Conservation (phyloP, 2,113 vertebrate genomes). For the Mus pahari region DNA sequence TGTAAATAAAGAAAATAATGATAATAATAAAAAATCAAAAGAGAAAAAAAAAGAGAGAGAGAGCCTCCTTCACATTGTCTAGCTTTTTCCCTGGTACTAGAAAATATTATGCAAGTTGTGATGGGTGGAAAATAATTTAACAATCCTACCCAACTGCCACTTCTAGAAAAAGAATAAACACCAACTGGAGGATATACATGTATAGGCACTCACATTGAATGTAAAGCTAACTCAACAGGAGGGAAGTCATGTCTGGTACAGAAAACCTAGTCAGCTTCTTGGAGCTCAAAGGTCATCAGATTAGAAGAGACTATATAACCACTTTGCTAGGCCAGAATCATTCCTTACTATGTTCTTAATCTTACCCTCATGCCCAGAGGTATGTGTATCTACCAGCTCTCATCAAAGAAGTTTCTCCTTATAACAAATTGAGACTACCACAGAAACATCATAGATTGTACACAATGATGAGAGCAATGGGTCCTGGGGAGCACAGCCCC, state of each 20-base stretch:
- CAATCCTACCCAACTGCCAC: background rate
- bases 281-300: background rate
- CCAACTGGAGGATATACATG: too few relatives aligned
- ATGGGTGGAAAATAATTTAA: background rate
- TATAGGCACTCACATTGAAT: background rate
- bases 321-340: background rate
- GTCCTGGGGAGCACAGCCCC: background rate
- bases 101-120: background rate
- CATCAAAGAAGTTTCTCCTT: background rate
- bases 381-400: background rate
- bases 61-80: background rate
- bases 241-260: background rate
- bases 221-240: background rate
- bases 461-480: background rate
- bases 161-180: background rate
- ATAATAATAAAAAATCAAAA: background rate
- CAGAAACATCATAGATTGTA: background rate
- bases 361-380: background rate
- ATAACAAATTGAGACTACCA: background rate
- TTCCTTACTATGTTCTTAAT: background rate
- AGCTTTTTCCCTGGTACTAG: background rate
- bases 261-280: background rate
- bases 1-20: too few relatives aligned
- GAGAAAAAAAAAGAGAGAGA: background rate
- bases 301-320: background rate